These are phyloP conservation scores for Tupaia chinensis DNA, from an alignment of 2,113 vertebrate species.

Conservation along the genomic window DNA sequence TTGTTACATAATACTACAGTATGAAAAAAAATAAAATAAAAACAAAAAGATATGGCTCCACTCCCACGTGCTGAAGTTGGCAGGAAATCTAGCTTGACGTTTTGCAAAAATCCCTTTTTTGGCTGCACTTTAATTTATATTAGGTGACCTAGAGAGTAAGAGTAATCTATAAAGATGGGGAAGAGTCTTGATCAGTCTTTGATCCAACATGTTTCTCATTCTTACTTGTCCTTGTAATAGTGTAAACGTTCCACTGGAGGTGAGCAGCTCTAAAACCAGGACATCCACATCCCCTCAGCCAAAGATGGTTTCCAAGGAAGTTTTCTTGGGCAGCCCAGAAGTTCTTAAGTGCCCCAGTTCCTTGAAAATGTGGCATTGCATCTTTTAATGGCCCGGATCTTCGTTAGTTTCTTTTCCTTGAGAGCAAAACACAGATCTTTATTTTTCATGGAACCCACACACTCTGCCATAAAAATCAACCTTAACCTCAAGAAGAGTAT, in stretches of 20 bases:
- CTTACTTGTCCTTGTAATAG: background rate
- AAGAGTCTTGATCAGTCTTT: background rate
- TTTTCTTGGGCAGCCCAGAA: background rate
- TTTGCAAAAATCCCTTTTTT: background rate
- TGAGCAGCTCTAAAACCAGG: background rate
- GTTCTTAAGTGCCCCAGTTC: background rate
- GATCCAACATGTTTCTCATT: background rate
- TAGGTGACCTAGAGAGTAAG: background rate
- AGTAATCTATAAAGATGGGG: background rate
- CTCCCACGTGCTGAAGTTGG: background rate
- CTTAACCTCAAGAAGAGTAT: background rate
- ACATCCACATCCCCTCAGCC: background rate
- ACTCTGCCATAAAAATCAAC: background rate
- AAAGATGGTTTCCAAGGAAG: background rate
- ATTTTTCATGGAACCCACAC: background rate
- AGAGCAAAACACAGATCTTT: background rate
- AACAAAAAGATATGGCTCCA: background rate
- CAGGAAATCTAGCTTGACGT: background rate
- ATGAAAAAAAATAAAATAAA: background rate
- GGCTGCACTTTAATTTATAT: background rate
- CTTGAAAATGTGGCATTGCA: background rate
- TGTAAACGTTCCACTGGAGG: background rate
- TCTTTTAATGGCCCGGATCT: background rate
- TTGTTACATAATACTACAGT: background rate
- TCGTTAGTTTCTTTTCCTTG: background rate